A percentile compares a stretch with the other conserved stretches of the same genome.
phyloP scores from a whole-genome alignment of 2,888 invertebrate species.

The Mesorhabditis spiculigera region DNA sequence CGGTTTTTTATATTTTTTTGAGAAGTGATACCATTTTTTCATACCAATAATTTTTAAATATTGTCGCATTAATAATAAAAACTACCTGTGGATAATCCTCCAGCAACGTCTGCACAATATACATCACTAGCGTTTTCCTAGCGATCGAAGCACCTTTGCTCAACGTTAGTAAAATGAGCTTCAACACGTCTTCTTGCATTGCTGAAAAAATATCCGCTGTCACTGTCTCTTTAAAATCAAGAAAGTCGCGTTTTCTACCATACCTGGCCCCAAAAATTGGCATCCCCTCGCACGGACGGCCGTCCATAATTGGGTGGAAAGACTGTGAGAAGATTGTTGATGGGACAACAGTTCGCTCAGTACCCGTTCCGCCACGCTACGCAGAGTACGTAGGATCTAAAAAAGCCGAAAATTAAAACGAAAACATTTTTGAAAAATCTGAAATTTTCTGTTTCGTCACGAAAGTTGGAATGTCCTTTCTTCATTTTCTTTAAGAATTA shows the following conservation, averaged over 20 bases:
- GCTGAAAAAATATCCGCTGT: conserved; percentile 63
- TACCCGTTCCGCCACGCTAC: not conserved
- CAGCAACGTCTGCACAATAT: conserved; percentile 91
- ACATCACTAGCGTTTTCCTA: conserved; percentile 78
- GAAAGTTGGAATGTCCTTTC: conserved; percentile 69
- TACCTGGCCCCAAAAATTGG: conserved; percentile 89
- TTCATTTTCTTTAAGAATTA: no score
- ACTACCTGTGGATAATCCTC: conserved; percentile 69
- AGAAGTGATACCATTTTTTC: not conserved
- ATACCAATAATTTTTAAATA: not conserved
- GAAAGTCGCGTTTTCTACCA: conserved; percentile 8
- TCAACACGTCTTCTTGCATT: conserved; percentile 95
- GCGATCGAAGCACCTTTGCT: conserved; percentile 69
- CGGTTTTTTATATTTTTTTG: not conserved
- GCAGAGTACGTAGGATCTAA: not conserved
- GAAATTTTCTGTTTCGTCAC: conserved; percentile 62
- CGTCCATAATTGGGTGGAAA: conserved; percentile 91
- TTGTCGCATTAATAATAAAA: not conserved
- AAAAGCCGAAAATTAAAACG: conserved; percentile 10
- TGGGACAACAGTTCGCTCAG: conserved; percentile 74
- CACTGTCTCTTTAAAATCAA: not conserved
- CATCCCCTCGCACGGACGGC: conserved; percentile 93
- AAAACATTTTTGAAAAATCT: not conserved
- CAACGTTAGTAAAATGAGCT: conserved; percentile 81
- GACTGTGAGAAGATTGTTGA: conserved; percentile 79